Percentiles rank a stretch among this genome's conserved stretches.
These are phyloP conservation scores for Zoanthus sociatus DNA, from an alignment of 92 coral and sea anemone genomes.

Conservation along the genomic window DNA sequence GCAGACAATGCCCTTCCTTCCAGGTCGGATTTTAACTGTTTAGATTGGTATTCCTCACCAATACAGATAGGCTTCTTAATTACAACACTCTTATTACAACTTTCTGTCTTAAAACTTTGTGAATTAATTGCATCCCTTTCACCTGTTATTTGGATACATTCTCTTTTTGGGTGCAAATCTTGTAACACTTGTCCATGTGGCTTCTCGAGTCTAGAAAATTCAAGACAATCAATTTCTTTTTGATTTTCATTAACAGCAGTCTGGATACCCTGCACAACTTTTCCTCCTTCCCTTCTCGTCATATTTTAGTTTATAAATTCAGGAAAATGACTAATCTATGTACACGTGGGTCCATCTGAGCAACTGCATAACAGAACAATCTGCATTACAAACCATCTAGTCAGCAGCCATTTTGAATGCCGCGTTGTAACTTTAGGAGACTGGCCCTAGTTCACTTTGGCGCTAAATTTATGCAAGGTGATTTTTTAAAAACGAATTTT, in stretches of 20 bases:
- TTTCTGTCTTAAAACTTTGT: neutral
- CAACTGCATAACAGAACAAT: neutral
- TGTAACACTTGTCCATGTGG: neutral
- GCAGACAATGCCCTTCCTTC: neutral
- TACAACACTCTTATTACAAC: neutral
- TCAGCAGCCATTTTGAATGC: constrained; percentile 38
- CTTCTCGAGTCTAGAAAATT: neutral
- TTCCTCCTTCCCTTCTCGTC: constrained; percentile 31
- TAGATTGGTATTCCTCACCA: neutral
- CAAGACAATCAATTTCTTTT: neutral
- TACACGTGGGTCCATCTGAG: neutral
- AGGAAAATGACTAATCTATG: neutral
- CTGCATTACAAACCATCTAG: constrained; percentile 13
- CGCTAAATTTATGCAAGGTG: constrained; percentile 51
- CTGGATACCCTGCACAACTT: neutral
- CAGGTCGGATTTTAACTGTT: neutral
- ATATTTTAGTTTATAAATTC: constrained; percentile 4
- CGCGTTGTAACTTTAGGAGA: neutral
- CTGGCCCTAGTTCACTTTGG: constrained; percentile 43
- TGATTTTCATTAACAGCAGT: constrained; percentile 11
- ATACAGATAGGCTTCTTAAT: neutral
- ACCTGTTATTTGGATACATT: neutral
- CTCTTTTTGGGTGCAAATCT: neutral
- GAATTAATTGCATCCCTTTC: neutral
- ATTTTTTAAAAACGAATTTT: constrained; percentile 19